Percentiles rank a stretch among this genome's conserved stretches.
Evolutionary conservation across 1,140 invertebrate species (phyloP).

Genomic region (Pogonus chalceus): DNA sequence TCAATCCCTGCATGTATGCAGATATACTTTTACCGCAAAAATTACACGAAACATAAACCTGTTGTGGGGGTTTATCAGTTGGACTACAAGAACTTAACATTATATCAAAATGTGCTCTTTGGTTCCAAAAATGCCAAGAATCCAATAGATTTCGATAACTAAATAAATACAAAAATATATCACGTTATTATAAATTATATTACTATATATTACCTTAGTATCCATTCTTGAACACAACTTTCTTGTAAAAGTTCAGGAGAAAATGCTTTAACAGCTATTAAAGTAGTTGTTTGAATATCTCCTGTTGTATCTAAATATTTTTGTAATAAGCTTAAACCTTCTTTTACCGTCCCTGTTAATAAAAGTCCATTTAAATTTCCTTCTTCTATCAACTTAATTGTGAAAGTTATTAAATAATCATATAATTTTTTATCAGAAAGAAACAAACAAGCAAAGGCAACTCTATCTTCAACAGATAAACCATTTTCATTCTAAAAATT

Average conservation of each 20-base stretch:
- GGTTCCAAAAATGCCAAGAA: conserved; percentile 71
- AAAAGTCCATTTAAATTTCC: conserved; percentile 80
- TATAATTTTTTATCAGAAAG: conserved; percentile 69
- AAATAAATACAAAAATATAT: conserved; percentile 21
- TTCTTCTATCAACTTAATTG: conserved; percentile 55
- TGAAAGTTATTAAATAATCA: conserved; percentile 66
- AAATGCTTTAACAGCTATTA: conserved; percentile 67
- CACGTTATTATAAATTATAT: neutral
- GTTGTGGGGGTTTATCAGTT: conserved; percentile 53
- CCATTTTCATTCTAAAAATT: conserved; percentile 59
- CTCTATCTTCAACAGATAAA: conserved; percentile 76
- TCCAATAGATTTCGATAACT: conserved; percentile 68
- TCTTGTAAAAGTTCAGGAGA: conserved; percentile 53
- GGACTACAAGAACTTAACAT: conserved; percentile 51
- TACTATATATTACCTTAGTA: conserved; percentile 45
- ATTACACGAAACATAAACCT: conserved; percentile 84
- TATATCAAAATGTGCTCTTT: conserved; percentile 65
- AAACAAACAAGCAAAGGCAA: conserved; percentile 90
- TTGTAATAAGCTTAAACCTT: conserved; percentile 70
- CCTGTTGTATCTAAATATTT: conserved; percentile 81
- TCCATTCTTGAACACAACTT: conserved; percentile 58
- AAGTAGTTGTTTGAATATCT: conserved; percentile 84
- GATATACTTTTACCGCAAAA: conserved; percentile 91
- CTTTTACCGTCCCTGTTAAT: conserved; percentile 44
- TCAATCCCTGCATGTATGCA: conserved; percentile 55